phyloP scores from a whole-genome alignment of 2,888 invertebrate species.

The Aphodius sticticus region DNA sequence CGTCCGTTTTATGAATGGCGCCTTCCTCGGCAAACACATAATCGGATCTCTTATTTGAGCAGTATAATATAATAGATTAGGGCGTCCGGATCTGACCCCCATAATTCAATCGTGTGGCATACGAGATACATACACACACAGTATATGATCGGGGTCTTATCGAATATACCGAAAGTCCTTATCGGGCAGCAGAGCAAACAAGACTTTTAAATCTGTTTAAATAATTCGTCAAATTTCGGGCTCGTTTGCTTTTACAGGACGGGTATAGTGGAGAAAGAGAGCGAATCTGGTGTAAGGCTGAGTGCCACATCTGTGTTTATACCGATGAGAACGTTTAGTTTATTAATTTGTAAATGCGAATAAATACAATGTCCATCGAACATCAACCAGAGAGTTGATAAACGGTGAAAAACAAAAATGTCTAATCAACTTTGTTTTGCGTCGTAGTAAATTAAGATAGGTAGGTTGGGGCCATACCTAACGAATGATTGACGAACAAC shows the following conservation, averaged over 20 bases:
- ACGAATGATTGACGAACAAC: too few relatives aligned
- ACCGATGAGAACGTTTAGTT: not conserved
- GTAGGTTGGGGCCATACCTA: too few relatives aligned
- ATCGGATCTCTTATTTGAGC: not conserved
- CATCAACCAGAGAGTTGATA: too few relatives aligned
- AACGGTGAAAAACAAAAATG: too few relatives aligned
- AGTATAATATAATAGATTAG: not conserved
- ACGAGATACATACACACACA: not conserved
- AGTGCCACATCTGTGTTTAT: not conserved
- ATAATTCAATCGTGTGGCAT: not conserved
- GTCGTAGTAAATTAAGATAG: too few relatives aligned
- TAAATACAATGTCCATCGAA: not conserved
- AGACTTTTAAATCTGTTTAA: conserved; percentile 4
- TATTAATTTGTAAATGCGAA: not conserved
- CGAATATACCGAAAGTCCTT: not conserved
- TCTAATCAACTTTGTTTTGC: too few relatives aligned
- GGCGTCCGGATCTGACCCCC: not conserved
- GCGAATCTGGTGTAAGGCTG: not conserved
- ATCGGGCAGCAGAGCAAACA: not conserved
- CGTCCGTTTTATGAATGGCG: not conserved
- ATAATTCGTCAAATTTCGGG: not conserved
- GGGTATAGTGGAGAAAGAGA: not conserved
- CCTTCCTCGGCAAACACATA: not conserved
- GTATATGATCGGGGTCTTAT: not conserved
- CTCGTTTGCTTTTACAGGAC: not conserved